phyloP scores from a whole-genome alignment of 2,888 invertebrate species.

The Synergus japonicus region DNA sequence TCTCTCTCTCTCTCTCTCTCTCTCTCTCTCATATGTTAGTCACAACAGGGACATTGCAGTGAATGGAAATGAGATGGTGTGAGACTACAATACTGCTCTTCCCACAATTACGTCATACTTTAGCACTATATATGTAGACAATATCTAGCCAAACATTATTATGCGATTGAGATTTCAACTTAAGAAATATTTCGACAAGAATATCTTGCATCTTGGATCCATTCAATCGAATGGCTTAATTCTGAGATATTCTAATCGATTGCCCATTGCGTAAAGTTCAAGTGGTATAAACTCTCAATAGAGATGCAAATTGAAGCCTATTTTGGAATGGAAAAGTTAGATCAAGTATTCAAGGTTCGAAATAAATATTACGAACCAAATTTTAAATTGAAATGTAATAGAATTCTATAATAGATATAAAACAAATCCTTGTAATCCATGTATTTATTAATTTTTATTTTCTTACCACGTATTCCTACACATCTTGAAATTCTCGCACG shows the following conservation, averaged over 20 bases:
- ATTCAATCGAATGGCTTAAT: slow-evolving; percentile 16
- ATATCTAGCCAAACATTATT: slow-evolving; percentile 7
- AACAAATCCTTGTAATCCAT: neutral
- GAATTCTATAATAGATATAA: neutral
- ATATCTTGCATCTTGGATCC: slow-evolving; percentile 26
- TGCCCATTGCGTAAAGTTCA: slow-evolving; percentile 30
- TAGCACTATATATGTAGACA: neutral
- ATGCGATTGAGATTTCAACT: slow-evolving; percentile 17
- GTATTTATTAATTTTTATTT: neutral
- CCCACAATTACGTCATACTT: slow-evolving; percentile 31
- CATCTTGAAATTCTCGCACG: slow-evolving; percentile 64
- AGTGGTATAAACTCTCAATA: slow-evolving; percentile 17
- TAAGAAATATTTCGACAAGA: slow-evolving; percentile 16
- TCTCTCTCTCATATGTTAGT: slow-evolving; percentile 21
- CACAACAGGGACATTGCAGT: slow-evolving; percentile 30
- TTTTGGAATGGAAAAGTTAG: neutral
- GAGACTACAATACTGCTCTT: slow-evolving; percentile 39
- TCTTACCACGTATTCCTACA: slow-evolving; percentile 55
- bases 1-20: too few species aligned
- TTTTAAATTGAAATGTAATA: neutral
- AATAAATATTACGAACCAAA: neutral
- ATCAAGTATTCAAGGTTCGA: neutral
- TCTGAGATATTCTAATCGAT: slow-evolving; percentile 29
- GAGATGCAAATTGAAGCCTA: slow-evolving; percentile 30
- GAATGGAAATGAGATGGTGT: slow-evolving; percentile 29